Percentiles rank a stretch among this genome's conserved stretches.
Evolutionary conservation across 1,140 invertebrate species (phyloP).

Genomic region (Goniozus legneri): DNA sequence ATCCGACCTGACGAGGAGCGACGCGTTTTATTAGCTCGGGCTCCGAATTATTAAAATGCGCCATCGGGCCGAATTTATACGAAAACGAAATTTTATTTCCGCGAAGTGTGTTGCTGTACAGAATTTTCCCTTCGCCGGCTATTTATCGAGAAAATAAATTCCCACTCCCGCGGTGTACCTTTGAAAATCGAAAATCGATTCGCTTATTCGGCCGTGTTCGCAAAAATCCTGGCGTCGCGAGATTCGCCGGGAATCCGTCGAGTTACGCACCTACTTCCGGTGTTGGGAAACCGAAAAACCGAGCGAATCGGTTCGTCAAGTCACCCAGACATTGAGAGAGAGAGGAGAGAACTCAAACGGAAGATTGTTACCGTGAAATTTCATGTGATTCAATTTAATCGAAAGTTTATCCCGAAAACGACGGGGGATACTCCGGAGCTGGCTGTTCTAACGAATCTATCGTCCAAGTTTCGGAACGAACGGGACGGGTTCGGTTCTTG

Average conservation of each 20-base stretch:
- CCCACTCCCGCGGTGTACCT: too few relatives aligned
- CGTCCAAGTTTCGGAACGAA: not conserved
- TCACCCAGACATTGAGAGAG: not conserved
- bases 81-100: too few relatives aligned
- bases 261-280: not conserved
- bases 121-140: too few relatives aligned
- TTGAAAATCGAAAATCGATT: too few relatives aligned
- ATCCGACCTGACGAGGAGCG: too few relatives aligned
- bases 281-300: not conserved
- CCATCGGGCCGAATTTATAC: too few relatives aligned
- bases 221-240: too few relatives aligned
- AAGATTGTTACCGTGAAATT: conserved; percentile 38
- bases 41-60: too few relatives aligned
- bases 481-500: not conserved
- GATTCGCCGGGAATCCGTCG: not conserved
- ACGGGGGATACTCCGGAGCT: not conserved
- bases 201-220: too few relatives aligned
- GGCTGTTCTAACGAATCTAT: not conserved
- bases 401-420: conserved; percentile 26
- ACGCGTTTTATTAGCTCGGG: too few relatives aligned
- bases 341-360: conserved; percentile 32
- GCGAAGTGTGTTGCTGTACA: too few relatives aligned
- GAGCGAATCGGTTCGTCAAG: not conserved
- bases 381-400: conserved; percentile 37
- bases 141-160: too few relatives aligned